Conservation (phyloP, 2,113 vertebrate species). For the Misgurnus anguillicaudatus region DNA sequence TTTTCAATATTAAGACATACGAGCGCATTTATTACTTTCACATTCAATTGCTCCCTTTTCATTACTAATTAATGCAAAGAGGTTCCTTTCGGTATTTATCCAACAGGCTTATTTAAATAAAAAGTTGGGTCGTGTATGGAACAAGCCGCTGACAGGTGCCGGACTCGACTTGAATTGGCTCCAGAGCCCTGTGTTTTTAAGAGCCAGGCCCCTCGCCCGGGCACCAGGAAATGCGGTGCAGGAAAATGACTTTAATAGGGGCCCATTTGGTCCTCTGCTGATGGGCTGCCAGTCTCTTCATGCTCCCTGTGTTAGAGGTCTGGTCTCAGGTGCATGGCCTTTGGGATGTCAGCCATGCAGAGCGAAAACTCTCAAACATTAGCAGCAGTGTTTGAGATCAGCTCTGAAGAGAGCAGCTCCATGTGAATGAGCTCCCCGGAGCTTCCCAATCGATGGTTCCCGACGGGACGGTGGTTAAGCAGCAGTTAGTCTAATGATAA, state of each 20-base stretch:
- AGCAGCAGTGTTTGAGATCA: conserved; percentile 50
- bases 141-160: conserved; percentile 59
- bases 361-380: conserved; percentile 65
- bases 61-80: conserved; percentile 56
- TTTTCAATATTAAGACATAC: conserved; percentile 37
- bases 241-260: conserved; percentile 75
- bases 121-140: conserved; percentile 61
- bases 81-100: conserved; percentile 60
- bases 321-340: conserved; percentile 52
- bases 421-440: conserved; percentile 52
- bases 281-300: conserved; percentile 62
- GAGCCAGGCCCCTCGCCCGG: conserved; percentile 59
- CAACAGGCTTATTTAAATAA: conserved; percentile 53
- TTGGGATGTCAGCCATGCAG: conserved; percentile 63
- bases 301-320: conserved; percentile 64
- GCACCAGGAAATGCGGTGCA: conserved; percentile 61
- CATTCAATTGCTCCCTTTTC: conserved; percentile 45
- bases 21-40: conserved; percentile 48
- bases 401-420: conserved; percentile 53
- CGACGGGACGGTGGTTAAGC: conserved; percentile 49
- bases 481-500: conserved; percentile 49
- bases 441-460: conserved; percentile 62
- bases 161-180: conserved; percentile 50
- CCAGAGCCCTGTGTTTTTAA: conserved; percentile 48
- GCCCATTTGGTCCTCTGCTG: conserved; percentile 67